Percentiles rank a stretch among this genome's conserved stretches.
phyloP scores from a whole-genome alignment of 2,797 vertebrate species.

The Ispidina lecontei region DNA sequence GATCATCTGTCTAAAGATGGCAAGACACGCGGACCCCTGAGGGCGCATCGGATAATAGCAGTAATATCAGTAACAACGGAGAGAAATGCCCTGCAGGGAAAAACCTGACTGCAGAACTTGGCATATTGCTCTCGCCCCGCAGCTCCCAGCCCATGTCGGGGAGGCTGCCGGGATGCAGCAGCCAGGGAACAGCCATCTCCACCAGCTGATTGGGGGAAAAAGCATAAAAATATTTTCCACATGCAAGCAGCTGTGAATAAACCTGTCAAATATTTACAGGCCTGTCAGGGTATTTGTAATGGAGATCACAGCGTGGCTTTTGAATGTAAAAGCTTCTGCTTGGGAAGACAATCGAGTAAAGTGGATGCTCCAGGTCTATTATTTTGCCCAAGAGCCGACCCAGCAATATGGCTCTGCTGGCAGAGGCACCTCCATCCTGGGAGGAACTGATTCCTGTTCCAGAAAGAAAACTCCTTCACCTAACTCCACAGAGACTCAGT shows the following conservation, averaged over 20 bases:
- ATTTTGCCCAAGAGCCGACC: neutral
- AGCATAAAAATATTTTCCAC: constrained; percentile 44
- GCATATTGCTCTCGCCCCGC: constrained; percentile 6
- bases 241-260: constrained; percentile 50
- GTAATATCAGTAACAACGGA: constrained; percentile 39
- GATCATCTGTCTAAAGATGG: constrained; percentile 25
- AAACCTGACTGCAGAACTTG: constrained; percentile 30
- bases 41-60: constrained; percentile 24
- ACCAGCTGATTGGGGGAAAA: constrained; percentile 1
- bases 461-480: neutral
- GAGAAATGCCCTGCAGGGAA: constrained; percentile 52
- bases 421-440: neutral
- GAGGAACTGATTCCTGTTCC: neutral
- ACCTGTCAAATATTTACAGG: constrained; percentile 50
- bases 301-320: constrained; percentile 29
- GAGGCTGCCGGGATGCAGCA: neutral
- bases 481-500: fast-evolving
- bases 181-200: neutral
- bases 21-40: neutral
- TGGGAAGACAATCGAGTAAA: constrained; percentile 34
- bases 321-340: constrained; percentile 46
- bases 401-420: neutral
- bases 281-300: constrained; percentile 47
- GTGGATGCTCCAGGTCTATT: constrained; percentile 21
- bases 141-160: neutral